A percentile compares a stretch with the other conserved stretches of the same genome.
These are phyloP conservation scores for Pangasius macronema DNA, from an alignment of 2,797 vertebrate genomes.

Conservation along the genomic window DNA sequence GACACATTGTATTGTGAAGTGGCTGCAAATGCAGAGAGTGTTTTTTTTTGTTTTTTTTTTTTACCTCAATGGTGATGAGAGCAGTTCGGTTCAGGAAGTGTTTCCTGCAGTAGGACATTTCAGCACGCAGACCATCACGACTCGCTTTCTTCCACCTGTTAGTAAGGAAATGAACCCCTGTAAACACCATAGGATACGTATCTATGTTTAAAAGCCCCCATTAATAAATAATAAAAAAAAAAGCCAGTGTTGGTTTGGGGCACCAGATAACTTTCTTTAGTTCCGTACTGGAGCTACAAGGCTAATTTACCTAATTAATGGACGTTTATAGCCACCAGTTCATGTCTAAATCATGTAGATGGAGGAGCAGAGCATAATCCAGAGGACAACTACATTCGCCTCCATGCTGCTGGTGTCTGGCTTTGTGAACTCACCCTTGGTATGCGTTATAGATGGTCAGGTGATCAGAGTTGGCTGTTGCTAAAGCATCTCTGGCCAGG, in stretches of 20 bases:
- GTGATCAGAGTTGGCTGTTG: constrained; percentile 89
- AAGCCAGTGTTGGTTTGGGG: no score
- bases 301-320: background rate
- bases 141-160: constrained; percentile 86
- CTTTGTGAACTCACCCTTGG: constrained; percentile 77
- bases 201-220: background rate
- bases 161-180: background rate
- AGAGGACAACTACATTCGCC: background rate
- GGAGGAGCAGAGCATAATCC: background rate
- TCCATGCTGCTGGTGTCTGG: background rate
- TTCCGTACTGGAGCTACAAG: background rate
- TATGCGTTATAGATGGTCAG: constrained; percentile 94
- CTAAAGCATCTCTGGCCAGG: constrained; percentile 87
- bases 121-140: constrained; percentile 80
- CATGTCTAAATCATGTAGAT: background rate
- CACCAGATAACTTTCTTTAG: background rate
- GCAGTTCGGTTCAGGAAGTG: constrained; percentile 92
- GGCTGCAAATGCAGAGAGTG: background rate
- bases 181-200: background rate
- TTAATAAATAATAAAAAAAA: no score
- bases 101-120: constrained; percentile 86
- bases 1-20: background rate
- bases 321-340: background rate
- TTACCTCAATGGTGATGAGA: constrained; percentile 90
- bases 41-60: background rate